phyloP scores from a whole-genome alignment of 2,797 vertebrate genomes.

The Rhincodon typus region DNA sequence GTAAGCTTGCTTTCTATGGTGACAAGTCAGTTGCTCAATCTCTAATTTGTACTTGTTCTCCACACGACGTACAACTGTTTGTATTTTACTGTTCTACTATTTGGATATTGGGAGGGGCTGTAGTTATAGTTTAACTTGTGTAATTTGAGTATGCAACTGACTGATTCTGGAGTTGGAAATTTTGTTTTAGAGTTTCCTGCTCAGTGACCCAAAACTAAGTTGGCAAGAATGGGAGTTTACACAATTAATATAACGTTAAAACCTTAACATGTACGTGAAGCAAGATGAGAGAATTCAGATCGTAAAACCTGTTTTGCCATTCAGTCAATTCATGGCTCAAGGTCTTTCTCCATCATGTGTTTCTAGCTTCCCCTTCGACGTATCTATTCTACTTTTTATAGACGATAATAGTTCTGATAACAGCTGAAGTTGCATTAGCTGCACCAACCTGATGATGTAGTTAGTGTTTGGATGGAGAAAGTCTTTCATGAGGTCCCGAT shows the following conservation, averaged over 20 bases:
- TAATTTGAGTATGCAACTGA: neutral
- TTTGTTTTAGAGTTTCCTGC: neutral
- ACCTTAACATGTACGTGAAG: neutral
- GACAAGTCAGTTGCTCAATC: neutral
- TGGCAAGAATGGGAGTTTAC: neutral
- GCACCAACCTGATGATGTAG: too few species aligned
- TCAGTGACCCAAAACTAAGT: neutral
- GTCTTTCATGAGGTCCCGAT: too few species aligned
- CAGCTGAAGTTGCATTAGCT: too few species aligned
- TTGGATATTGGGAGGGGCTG: neutral
- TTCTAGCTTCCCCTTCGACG: neutral
- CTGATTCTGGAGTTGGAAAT: neutral
- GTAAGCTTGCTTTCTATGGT: neutral
- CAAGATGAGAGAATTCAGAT: neutral
- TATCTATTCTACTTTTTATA: neutral
- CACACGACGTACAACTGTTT: neutral
- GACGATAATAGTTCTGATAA: too few species aligned
- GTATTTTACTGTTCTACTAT: neutral
- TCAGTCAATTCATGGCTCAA: neutral
- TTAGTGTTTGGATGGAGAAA: too few species aligned
- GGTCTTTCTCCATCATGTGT: neutral
- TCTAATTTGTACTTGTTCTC: neutral
- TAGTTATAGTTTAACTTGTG: neutral
- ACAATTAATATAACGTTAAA: neutral
- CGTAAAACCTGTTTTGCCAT: neutral